Percentiles rank a stretch among this genome's conserved stretches.
phyloP scores from a whole-genome alignment of 2,797 vertebrate genomes.

The Silurus lanzhouensis region DNA sequence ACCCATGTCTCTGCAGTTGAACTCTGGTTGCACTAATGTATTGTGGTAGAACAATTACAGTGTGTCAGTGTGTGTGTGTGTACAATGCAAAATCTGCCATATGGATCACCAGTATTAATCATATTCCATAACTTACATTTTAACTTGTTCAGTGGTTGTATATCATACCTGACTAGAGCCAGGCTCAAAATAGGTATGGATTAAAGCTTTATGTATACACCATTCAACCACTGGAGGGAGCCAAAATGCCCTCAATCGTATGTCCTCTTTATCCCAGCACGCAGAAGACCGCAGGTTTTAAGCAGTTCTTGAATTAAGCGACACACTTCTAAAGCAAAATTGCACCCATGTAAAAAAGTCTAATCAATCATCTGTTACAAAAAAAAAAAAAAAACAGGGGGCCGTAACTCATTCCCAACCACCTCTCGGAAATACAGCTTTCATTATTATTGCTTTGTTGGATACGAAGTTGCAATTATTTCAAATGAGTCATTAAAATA shows the following conservation, averaged over 20 bases:
- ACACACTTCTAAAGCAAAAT: slow-evolving; percentile 18
- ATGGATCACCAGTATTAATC: too few species aligned
- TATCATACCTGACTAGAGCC: background rate
- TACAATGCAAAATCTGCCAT: background rate
- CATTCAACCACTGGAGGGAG: slow-evolving; percentile 49
- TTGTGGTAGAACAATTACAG: background rate
- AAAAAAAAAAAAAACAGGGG: background rate
- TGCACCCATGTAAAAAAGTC: slow-evolving; percentile 3
- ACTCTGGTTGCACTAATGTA: background rate
- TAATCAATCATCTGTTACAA: slow-evolving; percentile 17
- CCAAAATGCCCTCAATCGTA: slow-evolving; percentile 12
- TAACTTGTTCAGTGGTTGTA: background rate
- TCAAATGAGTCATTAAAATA: background rate
- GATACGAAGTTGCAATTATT: slow-evolving; percentile 32
- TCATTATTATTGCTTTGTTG: slow-evolving; percentile 12
- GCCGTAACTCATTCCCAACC: slow-evolving; percentile 25
- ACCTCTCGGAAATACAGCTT: slow-evolving; percentile 25
- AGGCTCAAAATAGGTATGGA: background rate
- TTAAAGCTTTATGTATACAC: background rate
- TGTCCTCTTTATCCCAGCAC: background rate
- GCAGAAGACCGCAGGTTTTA: background rate
- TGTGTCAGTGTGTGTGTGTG: background rate
- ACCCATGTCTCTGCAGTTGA: too few species aligned
- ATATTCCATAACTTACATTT: too few species aligned
- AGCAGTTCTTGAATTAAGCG: background rate